Base-by-base conservation (phyloP, 2,797 vertebrate species). In the Anabas testudineus region DNA sequence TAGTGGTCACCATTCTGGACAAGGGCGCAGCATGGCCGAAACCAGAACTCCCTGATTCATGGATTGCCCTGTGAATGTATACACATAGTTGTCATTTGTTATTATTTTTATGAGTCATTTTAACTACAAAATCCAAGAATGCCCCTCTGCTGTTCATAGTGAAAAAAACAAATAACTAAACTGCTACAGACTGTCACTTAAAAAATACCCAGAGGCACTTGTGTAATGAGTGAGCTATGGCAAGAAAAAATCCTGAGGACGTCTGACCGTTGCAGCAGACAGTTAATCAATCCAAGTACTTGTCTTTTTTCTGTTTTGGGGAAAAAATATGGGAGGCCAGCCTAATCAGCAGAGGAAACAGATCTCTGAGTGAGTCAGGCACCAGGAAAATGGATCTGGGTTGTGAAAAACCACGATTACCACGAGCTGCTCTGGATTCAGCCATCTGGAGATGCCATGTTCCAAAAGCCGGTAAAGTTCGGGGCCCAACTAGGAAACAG, bases 301-400 rank as follows among this genome's bases (percentile, higher is more conserved):
- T 79, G 82, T 90, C 77, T 89, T 77, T 75, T 86, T 73, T 85
- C 70, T 75, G 78, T 87, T 92, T 87, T 84, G 71, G 82, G 82
- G 83, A 80, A 86, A 91, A 90, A 90, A 80, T 84, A 90, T 83
- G 88, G 91, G 91, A 92, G 90, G 90, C 83, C 86, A 82, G 87
- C 69, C 88, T 91, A 93, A 93, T 93, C 91, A 91, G 90, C 86
- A 93, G 90, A 94, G 94, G 94, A 95, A 95, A 94, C 94, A 94
- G 92, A 93, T 93, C 90, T 92, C 63, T 45, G 82, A 81, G 86
- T 85, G 74, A 84, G 82, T 84, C 67, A 71, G 82, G 84, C 90
- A 90, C 89, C 91, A 94, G 93, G 92, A 93, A 93, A 94, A 94
- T 92, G 92, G 94, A 94, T 94, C 91, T 91, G 83, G 87, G 91